Base-by-base conservation (phyloP, 2,888 invertebrate genomes). In the Homarus gammarus region DNA sequence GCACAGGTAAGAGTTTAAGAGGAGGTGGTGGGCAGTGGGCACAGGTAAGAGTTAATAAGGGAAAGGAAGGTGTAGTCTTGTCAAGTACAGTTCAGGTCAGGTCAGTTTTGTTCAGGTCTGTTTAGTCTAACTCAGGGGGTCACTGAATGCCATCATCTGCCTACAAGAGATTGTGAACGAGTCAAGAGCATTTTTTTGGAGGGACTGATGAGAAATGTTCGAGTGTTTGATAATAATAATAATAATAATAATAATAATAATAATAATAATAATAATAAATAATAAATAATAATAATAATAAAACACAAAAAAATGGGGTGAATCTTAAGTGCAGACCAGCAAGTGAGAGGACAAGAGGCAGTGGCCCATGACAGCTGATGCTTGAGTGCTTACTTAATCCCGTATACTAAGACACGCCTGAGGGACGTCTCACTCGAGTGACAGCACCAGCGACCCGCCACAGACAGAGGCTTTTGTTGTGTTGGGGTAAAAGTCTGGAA, bases 351-450 rank as follows among this genome's bases (percentile, higher is more conserved):
- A 33, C 31, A 36, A 86, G 86, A 86, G 72, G 77, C 79, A 78
- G 33, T 22, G 38, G 36, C 49, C 72, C 78, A 72, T 31, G 87
- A 72, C 87, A 87, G 87, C 72, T 87, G 87, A 87, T 33, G 68
- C 40, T 56, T 38, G 73, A 87, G 87, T 87, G 87, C 79, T 87
- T 87, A 79, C 87, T 72, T 78, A 78, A 72, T 49, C 79, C 79
- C 31, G 75, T 83, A 31, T 70, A 33, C 83, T 31, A 77, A 68
- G 84, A 85, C 84, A 85, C 72, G 33, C 40, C 79, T 73, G 36
- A 18, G 38, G 72, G 78, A 56, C 70, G 51, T 61, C 86, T 51
- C 70, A 22, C 78, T 61, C 33, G 22, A 81, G 81, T 61, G 81
- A 64, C 61, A 33, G 61, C 15, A 6, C 44, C n/a, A 10, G 44